Evolutionary conservation across 2,888 invertebrate genomes (phyloP).

Genomic region (Clostera curtula): DNA sequence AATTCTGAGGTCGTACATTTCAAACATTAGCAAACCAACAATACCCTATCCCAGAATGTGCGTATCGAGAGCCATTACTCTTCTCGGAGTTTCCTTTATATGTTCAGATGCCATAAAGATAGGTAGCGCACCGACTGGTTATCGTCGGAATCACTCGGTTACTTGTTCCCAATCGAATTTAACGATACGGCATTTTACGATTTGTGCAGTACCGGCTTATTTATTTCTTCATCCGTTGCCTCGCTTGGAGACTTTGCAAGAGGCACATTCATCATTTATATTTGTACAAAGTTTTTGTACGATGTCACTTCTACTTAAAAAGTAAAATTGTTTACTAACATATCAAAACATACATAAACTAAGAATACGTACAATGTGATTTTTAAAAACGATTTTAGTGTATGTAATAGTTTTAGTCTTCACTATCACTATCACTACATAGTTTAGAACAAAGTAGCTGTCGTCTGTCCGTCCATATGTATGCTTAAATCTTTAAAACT

Average conservation of each 20-base stretch:
- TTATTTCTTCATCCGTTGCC: slow-evolving; percentile 9
- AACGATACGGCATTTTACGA: slow-evolving; percentile 36
- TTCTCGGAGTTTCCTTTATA: slow-evolving; percentile 60
- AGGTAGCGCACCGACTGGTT: slow-evolving; percentile 44
- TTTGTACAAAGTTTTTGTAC: no score
- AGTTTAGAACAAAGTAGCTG: no score
- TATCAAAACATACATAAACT: no score
- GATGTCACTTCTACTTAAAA: no score
- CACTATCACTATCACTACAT: no score
- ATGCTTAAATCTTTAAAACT: no score
- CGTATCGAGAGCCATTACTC: slow-evolving; percentile 63
- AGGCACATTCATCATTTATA: no score
- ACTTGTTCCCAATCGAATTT: slow-evolving; percentile 50
- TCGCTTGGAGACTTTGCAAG: slow-evolving; percentile 7
- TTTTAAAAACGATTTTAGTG: no score
- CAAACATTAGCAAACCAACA: slow-evolving; percentile 47
- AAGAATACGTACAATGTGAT: no score
- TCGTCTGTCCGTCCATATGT: no score
- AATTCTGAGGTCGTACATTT: slow-evolving; percentile 39
- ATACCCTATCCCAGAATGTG: slow-evolving; percentile 56
- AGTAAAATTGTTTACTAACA: no score
- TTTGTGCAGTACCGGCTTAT: slow-evolving; percentile 20
- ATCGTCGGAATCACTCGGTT: slow-evolving; percentile 51
- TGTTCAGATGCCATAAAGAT: slow-evolving; percentile 65
- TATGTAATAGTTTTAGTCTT: no score